phyloP scores from a whole-genome alignment of 2,797 vertebrate species.

The Parauchenoglanis ngamensis region DNA sequence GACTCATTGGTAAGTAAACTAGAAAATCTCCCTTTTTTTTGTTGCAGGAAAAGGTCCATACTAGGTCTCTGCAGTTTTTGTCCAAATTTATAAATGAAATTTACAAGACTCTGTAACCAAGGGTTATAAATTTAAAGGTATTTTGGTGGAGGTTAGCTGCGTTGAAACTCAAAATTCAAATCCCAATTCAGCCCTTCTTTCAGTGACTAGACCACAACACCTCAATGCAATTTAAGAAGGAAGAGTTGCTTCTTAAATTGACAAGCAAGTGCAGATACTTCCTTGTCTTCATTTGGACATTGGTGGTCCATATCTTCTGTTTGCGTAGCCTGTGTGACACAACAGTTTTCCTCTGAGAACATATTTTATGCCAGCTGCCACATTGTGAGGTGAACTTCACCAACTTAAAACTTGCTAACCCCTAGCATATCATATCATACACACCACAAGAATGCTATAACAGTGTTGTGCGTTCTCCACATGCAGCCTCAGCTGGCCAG shows the following conservation, averaged over 20 bases:
- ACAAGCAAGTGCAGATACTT: neutral
- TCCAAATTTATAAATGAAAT: neutral
- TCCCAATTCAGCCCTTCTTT: neutral
- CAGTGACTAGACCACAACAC: neutral
- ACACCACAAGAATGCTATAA: neutral
- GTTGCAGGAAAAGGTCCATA: neutral
- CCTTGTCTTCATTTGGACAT: neutral
- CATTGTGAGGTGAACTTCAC: neutral
- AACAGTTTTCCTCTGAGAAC: neutral
- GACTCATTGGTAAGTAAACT: neutral
- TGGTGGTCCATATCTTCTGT: neutral
- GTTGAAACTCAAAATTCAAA: neutral
- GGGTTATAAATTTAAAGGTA: neutral
- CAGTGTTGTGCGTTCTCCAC: neutral
- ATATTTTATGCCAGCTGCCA: neutral
- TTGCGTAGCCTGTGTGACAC: neutral
- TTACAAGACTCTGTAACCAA: neutral
- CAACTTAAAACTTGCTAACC: neutral
- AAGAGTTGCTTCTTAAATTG: neutral
- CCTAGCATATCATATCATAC: neutral
- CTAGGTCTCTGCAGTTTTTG: neutral
- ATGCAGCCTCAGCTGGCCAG: slow-evolving; percentile 75
- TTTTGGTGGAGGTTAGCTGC: neutral
- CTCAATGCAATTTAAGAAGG: neutral
- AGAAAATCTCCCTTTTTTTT: neutral